These are phyloP conservation scores for Accipiter virgatus DNA, from an alignment of 2,113 vertebrate genomes.

Conservation along the genomic window DNA sequence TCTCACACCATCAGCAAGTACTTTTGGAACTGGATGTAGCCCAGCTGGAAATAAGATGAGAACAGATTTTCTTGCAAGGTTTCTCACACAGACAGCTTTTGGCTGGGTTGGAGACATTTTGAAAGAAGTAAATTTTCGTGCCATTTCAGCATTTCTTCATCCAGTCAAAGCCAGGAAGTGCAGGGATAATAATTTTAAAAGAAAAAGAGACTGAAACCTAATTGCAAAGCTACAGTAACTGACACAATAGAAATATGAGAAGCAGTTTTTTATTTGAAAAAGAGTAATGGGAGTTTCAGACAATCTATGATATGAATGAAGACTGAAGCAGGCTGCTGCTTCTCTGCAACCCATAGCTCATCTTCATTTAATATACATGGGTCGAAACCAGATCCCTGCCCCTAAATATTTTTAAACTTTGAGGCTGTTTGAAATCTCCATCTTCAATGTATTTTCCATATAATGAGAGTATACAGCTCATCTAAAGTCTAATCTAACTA, in stretches of 20 bases:
- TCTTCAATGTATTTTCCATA: not conserved
- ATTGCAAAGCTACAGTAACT: not conserved
- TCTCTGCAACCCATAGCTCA: not conserved
- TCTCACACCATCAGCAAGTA: not conserved
- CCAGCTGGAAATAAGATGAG: constrained; percentile 28
- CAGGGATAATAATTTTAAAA: not conserved
- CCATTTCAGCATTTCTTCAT: constrained; percentile 16
- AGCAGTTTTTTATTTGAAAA: not conserved
- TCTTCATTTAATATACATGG: not conserved
- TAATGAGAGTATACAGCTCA: not conserved
- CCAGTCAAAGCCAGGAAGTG: not conserved
- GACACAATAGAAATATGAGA: not conserved
- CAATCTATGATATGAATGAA: not conserved
- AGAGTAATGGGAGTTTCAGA: not conserved
- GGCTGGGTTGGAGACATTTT: not conserved
- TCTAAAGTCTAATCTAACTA: not conserved
- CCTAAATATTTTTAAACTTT: not conserved
- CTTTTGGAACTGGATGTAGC: constrained; percentile 1
- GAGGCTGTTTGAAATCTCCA: not conserved
- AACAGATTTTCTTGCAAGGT: constrained; percentile 42
- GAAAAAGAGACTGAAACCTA: not conserved
- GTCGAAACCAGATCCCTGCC: not conserved
- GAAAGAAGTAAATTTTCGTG: not conserved
- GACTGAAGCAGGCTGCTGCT: not conserved
- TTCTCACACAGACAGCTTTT: constrained; percentile 20